These are phyloP conservation scores for Rugalucina vietnamica DNA, from an alignment of 2,888 invertebrate species.

Conservation along the genomic window DNA sequence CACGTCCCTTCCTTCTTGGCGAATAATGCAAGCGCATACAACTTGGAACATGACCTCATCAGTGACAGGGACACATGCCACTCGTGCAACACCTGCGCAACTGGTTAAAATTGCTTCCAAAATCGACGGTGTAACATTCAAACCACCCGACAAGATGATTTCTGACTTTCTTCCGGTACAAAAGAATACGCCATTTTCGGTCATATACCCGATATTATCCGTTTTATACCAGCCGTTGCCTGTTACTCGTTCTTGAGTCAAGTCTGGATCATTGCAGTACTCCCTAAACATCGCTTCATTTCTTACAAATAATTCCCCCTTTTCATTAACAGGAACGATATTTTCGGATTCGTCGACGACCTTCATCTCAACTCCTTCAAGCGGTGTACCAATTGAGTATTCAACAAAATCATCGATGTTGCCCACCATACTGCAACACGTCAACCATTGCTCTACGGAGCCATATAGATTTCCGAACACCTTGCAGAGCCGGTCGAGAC, in stretches of 20 bases:
- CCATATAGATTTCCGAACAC: not conserved
- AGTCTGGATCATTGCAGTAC: not conserved
- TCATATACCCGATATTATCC: not conserved
- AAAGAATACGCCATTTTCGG: not conserved
- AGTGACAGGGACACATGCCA: not conserved
- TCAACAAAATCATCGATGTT: not conserved
- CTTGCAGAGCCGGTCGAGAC: not conserved
- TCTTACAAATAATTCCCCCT: not conserved
- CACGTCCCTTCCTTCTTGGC: not conserved
- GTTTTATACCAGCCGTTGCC: not conserved
- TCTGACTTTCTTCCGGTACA: not conserved
- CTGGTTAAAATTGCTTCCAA: not conserved
- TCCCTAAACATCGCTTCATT: not conserved
- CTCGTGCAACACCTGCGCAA: not conserved
- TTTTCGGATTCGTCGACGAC: not conserved
- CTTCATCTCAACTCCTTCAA: not conserved
- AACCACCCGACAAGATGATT: not conserved
- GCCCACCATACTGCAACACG: not conserved
- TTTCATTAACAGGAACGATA: not conserved
- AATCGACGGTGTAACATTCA: not conserved
- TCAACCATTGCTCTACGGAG: not conserved
- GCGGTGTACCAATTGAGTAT: not conserved
- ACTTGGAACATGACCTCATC: not conserved
- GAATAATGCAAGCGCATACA: not conserved
- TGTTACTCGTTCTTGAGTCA: not conserved